Evolutionary conservation across 2,113 vertebrate species (phyloP).

Genomic region (Phalacrocorax aristotelis): DNA sequence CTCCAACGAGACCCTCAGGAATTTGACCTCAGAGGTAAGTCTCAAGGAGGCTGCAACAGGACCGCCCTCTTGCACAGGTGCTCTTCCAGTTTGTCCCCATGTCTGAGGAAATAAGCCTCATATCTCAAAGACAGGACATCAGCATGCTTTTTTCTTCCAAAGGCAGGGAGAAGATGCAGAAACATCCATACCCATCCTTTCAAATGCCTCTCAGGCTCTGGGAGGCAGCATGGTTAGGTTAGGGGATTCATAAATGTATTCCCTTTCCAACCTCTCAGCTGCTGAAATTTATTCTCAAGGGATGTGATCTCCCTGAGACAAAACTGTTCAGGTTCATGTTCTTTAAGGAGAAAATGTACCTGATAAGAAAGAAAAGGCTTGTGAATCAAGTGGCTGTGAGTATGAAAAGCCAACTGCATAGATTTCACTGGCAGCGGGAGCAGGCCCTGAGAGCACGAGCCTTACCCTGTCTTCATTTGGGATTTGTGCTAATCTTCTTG

Average conservation of each 20-base stretch:
- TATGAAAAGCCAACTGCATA: neutral
- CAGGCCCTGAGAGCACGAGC: neutral
- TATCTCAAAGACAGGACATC: neutral
- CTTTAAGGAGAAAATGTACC: neutral
- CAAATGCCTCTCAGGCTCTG: neutral
- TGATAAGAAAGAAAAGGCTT: neutral
- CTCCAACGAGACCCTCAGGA: conserved; percentile 73
- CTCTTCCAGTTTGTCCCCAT: neutral
- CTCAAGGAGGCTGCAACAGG: rapidly evolving
- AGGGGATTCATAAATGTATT: neutral
- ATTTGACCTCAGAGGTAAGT: conserved; percentile 72
- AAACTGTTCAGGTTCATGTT: neutral
- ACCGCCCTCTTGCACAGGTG: neutral
- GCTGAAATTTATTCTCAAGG: neutral
- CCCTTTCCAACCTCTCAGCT: neutral
- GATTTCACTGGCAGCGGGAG: neutral
- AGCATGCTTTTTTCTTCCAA: neutral
- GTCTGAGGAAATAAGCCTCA: neutral
- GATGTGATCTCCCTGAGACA: neutral
- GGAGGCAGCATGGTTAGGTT: neutral
- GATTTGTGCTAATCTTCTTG: conserved; percentile 24
- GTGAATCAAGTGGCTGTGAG: neutral
- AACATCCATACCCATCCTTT: neutral
- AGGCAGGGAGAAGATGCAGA: rapidly evolving
- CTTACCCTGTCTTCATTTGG: neutral